phyloP scores from a whole-genome alignment of 2,797 vertebrate species.

The Petrocephalus sullivani region DNA sequence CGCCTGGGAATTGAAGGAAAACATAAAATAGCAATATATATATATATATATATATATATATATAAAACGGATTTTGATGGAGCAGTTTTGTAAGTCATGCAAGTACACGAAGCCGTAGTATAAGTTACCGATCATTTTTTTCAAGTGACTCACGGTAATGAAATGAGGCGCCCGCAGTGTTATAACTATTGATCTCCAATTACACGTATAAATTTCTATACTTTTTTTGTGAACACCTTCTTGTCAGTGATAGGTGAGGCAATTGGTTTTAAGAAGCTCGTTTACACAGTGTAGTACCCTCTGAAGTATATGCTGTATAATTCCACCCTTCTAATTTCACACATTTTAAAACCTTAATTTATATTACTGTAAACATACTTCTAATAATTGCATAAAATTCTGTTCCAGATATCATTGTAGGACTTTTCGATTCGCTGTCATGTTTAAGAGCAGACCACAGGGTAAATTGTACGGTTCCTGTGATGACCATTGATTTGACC shows the following conservation, averaged over 20 bases:
- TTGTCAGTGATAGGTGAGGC: not conserved
- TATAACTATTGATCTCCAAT: not conserved
- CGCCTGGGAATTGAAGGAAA: conserved; percentile 64
- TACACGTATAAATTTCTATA: not conserved
- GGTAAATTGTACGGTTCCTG: not conserved
- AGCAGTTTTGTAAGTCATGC: not conserved
- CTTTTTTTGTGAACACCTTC: not conserved
- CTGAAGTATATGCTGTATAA: not conserved
- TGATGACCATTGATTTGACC: not conserved
- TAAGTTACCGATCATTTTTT: not conserved
- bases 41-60: no score
- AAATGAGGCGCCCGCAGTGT: not conserved
- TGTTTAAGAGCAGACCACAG: not conserved
- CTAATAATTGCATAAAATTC: not conserved
- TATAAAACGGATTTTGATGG: conserved; percentile 49
- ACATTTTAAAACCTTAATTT: not conserved
- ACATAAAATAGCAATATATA: not conserved
- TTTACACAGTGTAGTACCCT: not conserved
- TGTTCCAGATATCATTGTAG: not conserved
- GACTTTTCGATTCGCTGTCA: not conserved
- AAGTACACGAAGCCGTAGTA: not conserved
- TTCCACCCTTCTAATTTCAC: not conserved
- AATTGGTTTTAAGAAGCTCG: not conserved
- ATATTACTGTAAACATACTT: not conserved
- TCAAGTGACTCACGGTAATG: not conserved